Evolutionary conservation across 2,797 vertebrate species (phyloP).

Genomic region (Syngnathus acus): DNA sequence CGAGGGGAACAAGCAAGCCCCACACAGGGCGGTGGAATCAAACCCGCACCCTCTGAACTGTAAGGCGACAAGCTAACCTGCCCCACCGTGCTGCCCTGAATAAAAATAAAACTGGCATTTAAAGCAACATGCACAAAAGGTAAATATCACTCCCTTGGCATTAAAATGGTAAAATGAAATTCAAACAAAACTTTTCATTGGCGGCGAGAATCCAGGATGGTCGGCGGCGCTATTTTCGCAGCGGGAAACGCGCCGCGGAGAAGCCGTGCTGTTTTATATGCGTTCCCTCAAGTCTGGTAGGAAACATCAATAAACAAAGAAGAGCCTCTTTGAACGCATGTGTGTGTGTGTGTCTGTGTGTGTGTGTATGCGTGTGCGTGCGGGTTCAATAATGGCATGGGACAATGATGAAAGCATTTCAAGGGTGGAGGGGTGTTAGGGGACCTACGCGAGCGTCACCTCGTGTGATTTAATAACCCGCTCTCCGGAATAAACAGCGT

Average conservation of each 20-base stretch:
- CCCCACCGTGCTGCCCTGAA: neutral
- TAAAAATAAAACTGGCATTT: neutral
- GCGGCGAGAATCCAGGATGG: slow-evolving; percentile 17
- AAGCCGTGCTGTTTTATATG: slow-evolving; percentile 13
- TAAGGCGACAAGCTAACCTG: no score
- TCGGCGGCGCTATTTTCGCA: slow-evolving; percentile 21
- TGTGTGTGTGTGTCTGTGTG: slow-evolving; percentile 11
- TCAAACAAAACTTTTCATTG: slow-evolving; percentile 6
- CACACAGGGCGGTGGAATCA: no score
- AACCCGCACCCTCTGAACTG: no score
- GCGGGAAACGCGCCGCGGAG: slow-evolving; percentile 12
- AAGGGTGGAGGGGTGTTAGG: slow-evolving; percentile 11
- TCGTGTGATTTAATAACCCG: slow-evolving; percentile 70
- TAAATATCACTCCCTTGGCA: neutral
- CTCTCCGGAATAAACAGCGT: slow-evolving; percentile 66
- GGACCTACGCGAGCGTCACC: slow-evolving; percentile 58
- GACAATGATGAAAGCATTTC: slow-evolving; percentile 10
- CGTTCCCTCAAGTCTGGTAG: slow-evolving; percentile 21
- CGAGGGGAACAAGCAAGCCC: no score
- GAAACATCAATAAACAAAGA: slow-evolving; percentile 27
- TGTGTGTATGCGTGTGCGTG: slow-evolving; percentile 18
- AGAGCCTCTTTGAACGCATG: slow-evolving; percentile 22
- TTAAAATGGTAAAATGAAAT: neutral
- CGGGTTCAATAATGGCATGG: slow-evolving; percentile 38
- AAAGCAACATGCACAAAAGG: neutral